Base-by-base conservation (phyloP, 2,888 invertebrate genomes). In the Argyra leucocephala region DNA sequence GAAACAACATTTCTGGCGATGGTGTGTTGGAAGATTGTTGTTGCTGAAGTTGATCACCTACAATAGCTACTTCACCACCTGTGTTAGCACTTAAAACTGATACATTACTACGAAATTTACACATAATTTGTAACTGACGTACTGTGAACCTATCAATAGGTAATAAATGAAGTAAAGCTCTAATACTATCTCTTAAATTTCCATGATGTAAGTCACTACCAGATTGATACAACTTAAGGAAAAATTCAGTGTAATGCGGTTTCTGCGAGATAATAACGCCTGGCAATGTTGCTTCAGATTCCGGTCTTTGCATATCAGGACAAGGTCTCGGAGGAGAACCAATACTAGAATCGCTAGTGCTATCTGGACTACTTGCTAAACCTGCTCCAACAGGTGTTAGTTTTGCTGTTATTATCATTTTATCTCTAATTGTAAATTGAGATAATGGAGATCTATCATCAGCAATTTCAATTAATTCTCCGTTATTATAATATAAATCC, bases 331-430 rank as follows among this genome's bases (percentile, higher is more conserved):
- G 93, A 2, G 95, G 95, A 1, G 95, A 95, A 3, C 93, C 92
- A 3, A 93, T 91, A 66, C 95, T 95, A 71, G 95, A 95, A 78
- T 96, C 96, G 66, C 94, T 94, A 74, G 93, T 94, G 65, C 94
- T 93, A 76, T 96, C 97, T 65, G 92, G 92, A 66, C 91, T 91
- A 73, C 90, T 90, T 23, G 87, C 86, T 76, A 88, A 81, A 66
- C 88, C 88, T 21, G 85, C 83, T 73, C 86, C 86, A 57, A 87
- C 83, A 73, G 89, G 90, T 68, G 87, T 87, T 63, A 91, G 78
- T 79, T 92, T 92, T 2, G 88, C 91, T 59, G 88, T 88, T 69
- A 92, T 81, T 76, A 93, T 89, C 84, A 89, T 91, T 85, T 95
- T 94, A 80, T 95, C 94, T 70, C 91, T 82, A 18, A 61, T 61